These are phyloP conservation scores for Drosophila nannoptera DNA, from an alignment of 1,140 invertebrate species.

Conservation along the genomic window DNA sequence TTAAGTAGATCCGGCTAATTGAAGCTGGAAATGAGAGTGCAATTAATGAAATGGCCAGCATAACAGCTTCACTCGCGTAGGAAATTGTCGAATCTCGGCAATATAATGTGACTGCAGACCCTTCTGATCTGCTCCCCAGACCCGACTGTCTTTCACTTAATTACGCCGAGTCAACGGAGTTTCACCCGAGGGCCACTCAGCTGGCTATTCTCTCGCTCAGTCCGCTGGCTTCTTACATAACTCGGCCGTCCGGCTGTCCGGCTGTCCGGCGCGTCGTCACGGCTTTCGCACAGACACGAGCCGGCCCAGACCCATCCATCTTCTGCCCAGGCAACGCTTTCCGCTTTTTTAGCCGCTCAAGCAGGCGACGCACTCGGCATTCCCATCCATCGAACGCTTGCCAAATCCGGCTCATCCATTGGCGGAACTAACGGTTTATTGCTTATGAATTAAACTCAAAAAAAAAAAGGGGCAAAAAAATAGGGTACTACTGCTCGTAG, in stretches of 20 bases:
- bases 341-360: constrained; percentile 61
- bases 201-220: background rate
- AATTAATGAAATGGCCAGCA: background rate
- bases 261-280: constrained; percentile 10
- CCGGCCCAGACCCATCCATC: constrained; percentile 1
- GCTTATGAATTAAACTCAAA: constrained; percentile 15
- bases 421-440: constrained; percentile 21
- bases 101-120: background rate
- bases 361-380: constrained; percentile 23
- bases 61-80: background rate
- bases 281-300: constrained; percentile 20
- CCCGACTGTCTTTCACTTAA: background rate
- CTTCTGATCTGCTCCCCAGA: background rate
- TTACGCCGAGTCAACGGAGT: background rate
- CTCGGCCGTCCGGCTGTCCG: no score
- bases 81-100: background rate
- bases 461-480: constrained; percentile 14
- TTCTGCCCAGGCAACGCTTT: constrained; percentile 38
- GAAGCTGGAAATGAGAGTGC: background rate
- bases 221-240: no score
- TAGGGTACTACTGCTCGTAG: constrained; percentile 20
- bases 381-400: background rate
- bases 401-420: background rate
- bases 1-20: background rate
- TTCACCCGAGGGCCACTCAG: constrained; percentile 18